Base-by-base conservation (phyloP, 30 jellyfish, hydroid and myxozoan genomes). In the Chironex yamaguchii region DNA sequence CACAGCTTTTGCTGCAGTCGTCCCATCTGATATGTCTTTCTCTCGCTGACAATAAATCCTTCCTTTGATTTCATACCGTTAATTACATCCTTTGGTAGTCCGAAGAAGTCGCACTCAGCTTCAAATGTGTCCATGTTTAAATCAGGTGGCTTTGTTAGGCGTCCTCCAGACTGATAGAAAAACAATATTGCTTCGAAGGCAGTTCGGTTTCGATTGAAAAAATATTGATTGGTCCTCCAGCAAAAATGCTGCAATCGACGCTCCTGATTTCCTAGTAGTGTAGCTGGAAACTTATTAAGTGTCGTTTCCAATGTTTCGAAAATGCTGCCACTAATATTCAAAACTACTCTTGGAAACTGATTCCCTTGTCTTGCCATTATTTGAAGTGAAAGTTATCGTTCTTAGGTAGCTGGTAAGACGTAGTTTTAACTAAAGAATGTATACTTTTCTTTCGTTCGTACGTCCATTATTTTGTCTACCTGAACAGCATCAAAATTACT, bases 291-390 rank as follows among this genome's bases (percentile, higher is more conserved):
- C 42, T 97, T 84, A n/a, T 70, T 62, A 42, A 94, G 62, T 28
- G 99, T 94, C 50, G 89, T 22, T 72, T 70, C 97, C 54, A 91
- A 67, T 75, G 99, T 94, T 84, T 94, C 99, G 52, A 67, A 94
- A 2, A 84, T 84, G 48, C 63, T 83, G 17, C 99, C 99, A 53
- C 99, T 94, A 23, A 94, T 73, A 85, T 89, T 94, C 54, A 94
- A 52, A 9, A 49, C 58, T 20, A 94, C 54, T 34, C 97, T 50
- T 22, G 36, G 58, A 42, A 42, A 42, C n/a, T n/a, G n/a, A n/a
- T n/a, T n/a, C n/a, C n/a, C n/a, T n/a, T n/a, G n/a, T n/a, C n/a
- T n/a, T n/a, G n/a, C n/a, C n/a, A n/a, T n/a, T n/a, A n/a, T n/a
- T n/a, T n/a, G n/a, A n/a, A n/a, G n/a, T n/a, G n/a, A n/a, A n/a